phyloP scores from a whole-genome alignment of 2,113 vertebrate genomes.

The Piaya cayana region DNA sequence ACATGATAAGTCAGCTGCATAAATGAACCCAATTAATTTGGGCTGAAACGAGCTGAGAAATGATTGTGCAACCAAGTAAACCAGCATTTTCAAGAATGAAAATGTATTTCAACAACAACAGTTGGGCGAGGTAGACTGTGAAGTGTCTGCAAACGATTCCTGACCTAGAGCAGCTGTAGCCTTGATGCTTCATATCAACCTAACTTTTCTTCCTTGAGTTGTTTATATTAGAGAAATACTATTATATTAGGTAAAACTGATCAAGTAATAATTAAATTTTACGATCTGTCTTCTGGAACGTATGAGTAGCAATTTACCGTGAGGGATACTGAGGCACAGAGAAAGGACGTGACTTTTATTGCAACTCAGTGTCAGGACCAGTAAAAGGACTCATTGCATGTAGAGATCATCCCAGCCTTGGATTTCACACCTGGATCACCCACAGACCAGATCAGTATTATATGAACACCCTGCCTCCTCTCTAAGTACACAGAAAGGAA shows the following conservation, averaged over 20 bases:
- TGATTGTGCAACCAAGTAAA: background rate
- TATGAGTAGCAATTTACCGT: too few species aligned
- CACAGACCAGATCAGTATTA: background rate
- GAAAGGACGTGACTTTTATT: rapidly evolving
- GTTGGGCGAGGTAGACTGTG: background rate
- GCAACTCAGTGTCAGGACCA: background rate
- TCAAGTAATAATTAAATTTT: background rate
- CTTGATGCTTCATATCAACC: background rate
- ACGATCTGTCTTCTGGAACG: background rate
- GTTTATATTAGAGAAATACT: background rate
- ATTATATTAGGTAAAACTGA: background rate
- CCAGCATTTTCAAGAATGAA: background rate
- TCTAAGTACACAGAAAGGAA: background rate
- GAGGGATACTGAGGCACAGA: background rate
- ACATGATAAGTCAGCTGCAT: background rate
- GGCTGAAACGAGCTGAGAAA: background rate
- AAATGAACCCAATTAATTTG: background rate
- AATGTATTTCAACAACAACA: background rate
- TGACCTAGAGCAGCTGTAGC: background rate
- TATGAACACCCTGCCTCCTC: background rate
- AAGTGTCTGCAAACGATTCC: background rate
- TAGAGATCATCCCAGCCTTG: background rate
- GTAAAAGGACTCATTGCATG: background rate
- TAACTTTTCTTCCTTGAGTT: background rate
- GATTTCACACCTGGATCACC: background rate